phyloP scores from a whole-genome alignment of 2,113 vertebrate genomes.

The Meleagris gallopavo region DNA sequence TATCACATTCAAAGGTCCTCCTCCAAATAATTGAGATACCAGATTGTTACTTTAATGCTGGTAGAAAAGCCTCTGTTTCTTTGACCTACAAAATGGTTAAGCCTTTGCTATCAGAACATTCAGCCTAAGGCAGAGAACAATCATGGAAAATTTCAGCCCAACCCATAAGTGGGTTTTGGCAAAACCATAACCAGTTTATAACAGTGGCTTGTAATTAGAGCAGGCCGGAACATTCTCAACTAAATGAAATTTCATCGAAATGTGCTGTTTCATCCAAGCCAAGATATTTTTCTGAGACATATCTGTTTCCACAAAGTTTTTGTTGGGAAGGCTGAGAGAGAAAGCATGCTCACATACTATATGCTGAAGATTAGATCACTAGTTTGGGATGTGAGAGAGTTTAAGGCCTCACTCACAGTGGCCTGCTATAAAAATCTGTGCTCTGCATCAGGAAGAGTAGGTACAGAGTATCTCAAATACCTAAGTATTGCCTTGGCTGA shows the following conservation, averaged over 20 bases:
- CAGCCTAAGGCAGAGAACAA: conserved; percentile 17
- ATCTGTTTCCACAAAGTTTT: conserved; percentile 33
- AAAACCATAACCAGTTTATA: background rate
- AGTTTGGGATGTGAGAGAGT: background rate
- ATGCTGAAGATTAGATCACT: conserved; percentile 6
- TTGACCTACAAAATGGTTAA: background rate
- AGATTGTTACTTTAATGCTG: rapidly evolving
- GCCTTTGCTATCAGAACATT: background rate
- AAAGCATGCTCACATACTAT: background rate
- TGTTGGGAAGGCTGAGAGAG: conserved; percentile 25
- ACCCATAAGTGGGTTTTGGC: background rate
- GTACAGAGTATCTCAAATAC: background rate
- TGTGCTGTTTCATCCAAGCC: background rate
- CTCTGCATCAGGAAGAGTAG: background rate
- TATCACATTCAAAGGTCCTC: background rate
- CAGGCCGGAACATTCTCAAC: background rate
- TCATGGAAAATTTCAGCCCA: conserved; percentile 23
- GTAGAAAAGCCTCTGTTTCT: background rate
- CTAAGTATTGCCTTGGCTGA: background rate
- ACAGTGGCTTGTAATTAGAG: conserved; percentile 54
- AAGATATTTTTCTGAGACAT: conserved; percentile 31
- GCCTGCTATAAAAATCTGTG: background rate
- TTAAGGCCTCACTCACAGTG: background rate
- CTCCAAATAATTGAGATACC: background rate
- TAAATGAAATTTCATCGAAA: conserved; percentile 59